phyloP scores from a whole-genome alignment of 2,797 vertebrate genomes.

The Platyrinchus mystaceus region DNA sequence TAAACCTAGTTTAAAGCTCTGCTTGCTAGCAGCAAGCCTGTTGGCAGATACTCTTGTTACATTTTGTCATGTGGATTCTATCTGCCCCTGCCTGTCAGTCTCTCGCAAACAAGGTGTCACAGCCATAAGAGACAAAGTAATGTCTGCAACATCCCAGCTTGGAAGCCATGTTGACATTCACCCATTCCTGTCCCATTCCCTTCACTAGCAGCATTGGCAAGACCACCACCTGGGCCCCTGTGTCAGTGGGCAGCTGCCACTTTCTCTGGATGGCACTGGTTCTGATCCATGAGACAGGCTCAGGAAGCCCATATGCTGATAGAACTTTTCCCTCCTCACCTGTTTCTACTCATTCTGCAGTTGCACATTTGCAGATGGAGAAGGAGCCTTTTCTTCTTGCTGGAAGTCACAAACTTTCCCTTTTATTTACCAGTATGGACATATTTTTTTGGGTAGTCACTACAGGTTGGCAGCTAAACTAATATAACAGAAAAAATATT shows the following conservation, averaged over 20 bases:
- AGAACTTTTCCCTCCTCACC: background rate
- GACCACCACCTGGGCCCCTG: background rate
- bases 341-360: background rate
- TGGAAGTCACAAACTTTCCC: background rate
- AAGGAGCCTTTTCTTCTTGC: background rate
- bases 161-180: background rate
- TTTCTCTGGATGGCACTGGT: background rate
- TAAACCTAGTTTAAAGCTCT: background rate
- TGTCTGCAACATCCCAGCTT: background rate
- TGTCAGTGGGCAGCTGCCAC: background rate
- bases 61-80: background rate
- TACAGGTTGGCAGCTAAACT: background rate
- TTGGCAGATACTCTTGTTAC: background rate
- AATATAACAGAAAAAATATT: background rate
- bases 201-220: background rate
- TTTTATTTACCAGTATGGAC: background rate
- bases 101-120: background rate
- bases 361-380: background rate
- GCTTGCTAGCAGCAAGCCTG: background rate
- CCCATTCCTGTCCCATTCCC: background rate
- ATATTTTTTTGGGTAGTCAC: background rate
- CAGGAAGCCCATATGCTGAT: accelerated
- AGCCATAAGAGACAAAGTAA: background rate
- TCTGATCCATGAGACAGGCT: background rate
- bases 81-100: background rate